Base-by-base conservation (phyloP, 2,888 invertebrate genomes). In the Lissonota sp. region DNA sequence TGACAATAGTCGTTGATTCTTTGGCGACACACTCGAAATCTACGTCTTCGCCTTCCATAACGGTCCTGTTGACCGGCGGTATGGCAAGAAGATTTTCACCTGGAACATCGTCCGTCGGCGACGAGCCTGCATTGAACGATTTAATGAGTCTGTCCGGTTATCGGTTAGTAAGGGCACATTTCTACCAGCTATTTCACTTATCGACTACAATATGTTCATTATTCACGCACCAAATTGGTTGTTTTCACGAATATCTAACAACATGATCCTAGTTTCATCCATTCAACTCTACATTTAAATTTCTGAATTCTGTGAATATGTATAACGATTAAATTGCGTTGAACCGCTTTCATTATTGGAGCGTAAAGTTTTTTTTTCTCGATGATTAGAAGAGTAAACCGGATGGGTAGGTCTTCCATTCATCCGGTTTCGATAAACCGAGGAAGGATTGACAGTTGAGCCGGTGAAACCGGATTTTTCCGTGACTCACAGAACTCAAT, bases 51-150 rank as follows among this genome's bases (percentile, higher is more conserved):
- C 97, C 97, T 92, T 98, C 98, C 93, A 96, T 94, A 69, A 96
- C 96, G 3, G 98, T 98, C 92, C 95, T 95, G 93, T 99, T 98
- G 87, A 96, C 95, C 5, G 98, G 98, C 55, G 98, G 97, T 77
- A 96, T 95, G 87, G 96, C 96, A 88, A 99, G 95, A 69, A 98
- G 94, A 83, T 97, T 97, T 84, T 97, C 97, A 88, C 98, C 98
- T 98, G 93, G 84, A 93, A 92, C 89, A 91, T 85, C 88, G 87
- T 90, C 86, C 85, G 90, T 84, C 89, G 91, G 90, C 89, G 89
- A 90, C 89, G 89, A 87, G 91, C 92, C 92, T 92, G 88, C 87
- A 88, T 92, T 92, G 88, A 92, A 92, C 90, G 90, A 91, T 92
- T 92, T 91, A 91, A 92, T 90, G 85, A 90, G 90, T 92, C 92